phyloP scores from a whole-genome alignment of 92 coral and sea anemone species.

The Epizoanthus rinbou region DNA sequence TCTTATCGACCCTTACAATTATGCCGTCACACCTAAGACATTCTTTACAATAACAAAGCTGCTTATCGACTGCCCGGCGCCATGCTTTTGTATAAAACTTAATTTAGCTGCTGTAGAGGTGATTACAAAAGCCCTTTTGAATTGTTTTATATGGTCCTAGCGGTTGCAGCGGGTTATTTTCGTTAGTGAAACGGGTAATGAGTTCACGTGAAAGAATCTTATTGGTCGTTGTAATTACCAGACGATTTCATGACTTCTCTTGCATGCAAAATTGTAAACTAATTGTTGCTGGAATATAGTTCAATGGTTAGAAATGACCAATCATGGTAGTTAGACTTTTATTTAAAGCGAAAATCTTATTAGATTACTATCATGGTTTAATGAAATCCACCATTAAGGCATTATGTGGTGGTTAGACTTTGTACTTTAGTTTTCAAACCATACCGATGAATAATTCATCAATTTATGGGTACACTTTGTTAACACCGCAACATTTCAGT shows the following conservation, averaged over 20 bases:
- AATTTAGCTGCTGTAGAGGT: conserved; percentile 34
- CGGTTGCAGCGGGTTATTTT: conserved; percentile 45
- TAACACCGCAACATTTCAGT: conserved; percentile 8
- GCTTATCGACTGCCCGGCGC: conserved; percentile 21
- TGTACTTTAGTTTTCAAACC: conserved; percentile 24
- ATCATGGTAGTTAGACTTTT: background rate
- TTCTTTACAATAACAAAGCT: conserved; percentile 41
- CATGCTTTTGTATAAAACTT: conserved; percentile 32
- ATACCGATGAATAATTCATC: conserved; percentile 24
- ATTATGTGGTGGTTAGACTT: conserved; percentile 37
- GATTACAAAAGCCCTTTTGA: conserved; percentile 43
- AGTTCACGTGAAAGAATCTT: conserved; percentile 17
- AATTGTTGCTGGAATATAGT: background rate
- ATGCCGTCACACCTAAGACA: conserved; percentile 22
- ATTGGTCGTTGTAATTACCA: conserved; percentile 30
- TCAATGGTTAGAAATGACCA: background rate
- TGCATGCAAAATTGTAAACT: conserved; percentile 2
- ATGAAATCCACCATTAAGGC: background rate
- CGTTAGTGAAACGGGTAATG: conserved; percentile 48
- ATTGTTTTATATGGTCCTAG: conserved; percentile 44
- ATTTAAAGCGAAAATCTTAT: background rate
- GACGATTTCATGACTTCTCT: background rate
- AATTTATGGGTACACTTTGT: conserved; percentile 8
- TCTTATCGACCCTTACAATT: background rate
- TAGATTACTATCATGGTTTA: background rate